Percentiles rank a stretch among this genome's conserved stretches.
Conservation (phyloP, 2,888 invertebrate species). For the Aplocera efformata region DNA sequence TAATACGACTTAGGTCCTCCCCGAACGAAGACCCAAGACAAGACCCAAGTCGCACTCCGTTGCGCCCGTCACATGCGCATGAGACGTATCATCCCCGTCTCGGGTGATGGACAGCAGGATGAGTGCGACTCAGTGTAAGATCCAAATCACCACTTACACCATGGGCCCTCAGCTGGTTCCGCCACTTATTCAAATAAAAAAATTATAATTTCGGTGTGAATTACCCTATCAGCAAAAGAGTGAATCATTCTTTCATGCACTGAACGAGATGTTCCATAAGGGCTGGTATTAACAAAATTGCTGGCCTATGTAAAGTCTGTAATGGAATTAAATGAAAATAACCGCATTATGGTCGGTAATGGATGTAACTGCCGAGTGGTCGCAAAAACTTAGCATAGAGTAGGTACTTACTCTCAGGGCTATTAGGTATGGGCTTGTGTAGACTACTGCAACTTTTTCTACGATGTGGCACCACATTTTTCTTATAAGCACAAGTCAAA, state of each 20-base stretch:
- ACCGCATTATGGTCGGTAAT: constrained; percentile 23
- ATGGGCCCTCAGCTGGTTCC: no score
- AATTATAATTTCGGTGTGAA: no score
- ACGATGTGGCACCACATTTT: constrained; percentile 1
- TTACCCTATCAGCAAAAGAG: no score
- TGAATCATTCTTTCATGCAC: not conserved
- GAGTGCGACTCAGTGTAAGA: no score
- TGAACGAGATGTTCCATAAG: constrained; percentile 1
- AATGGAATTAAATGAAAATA: constrained; percentile 31
- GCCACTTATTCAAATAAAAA: no score
- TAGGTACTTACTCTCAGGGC: not conserved
- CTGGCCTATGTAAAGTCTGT: constrained; percentile 25
- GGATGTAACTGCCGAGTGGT: constrained; percentile 11
- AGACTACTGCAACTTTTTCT: constrained; percentile 1
- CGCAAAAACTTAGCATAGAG: constrained; percentile 12
- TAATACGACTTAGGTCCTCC: no score
- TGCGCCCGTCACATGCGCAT: no score
- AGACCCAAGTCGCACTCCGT: no score
- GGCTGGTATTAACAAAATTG: constrained; percentile 31
- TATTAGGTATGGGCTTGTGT: constrained; percentile 1
- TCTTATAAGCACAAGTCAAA: not conserved
- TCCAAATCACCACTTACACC: no score
- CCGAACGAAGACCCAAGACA: no score
- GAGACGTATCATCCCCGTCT: no score
- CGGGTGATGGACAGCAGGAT: no score